Base-by-base conservation (phyloP, 2,113 vertebrate genomes). In the Equus quagga region DNA sequence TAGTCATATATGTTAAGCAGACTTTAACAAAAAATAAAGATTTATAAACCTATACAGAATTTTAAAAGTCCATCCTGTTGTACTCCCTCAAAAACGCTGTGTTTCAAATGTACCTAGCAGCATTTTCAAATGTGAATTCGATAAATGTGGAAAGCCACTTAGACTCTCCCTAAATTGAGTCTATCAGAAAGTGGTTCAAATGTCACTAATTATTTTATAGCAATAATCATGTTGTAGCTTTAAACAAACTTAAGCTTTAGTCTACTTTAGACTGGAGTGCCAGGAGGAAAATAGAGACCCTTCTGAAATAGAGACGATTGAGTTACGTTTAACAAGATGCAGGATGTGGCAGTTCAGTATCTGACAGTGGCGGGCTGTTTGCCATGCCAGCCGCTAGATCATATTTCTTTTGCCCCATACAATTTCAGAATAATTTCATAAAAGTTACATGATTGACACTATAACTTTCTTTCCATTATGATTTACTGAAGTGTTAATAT, bases 241-340 rank as follows among this genome's bases (percentile, higher is more conserved):
- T 97, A 97, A 97, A 98, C 98, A 99, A 98, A 96, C 0, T 6
- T 84, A 83, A 88, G 97, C 97, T 96, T 97, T 67, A 83, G 96
- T 97, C 95, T 97, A 19, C 8, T 97, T 87, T 98, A 97, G 97
- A 91, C 0, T 0, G 41, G 96, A 97, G 97, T 70, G 87, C 86
- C 96, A 65, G 97, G 96, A 98, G 98, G 94, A 98, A 98, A 98
- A 98, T 98, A 97, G 97, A 98, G 98, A 96, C 79, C 91, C 84
- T 96, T 97, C 87, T 94, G 90, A 98, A 97, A 97, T 86, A 91
- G 81, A 83, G 79, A 96, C 49, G 89, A 98, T 97, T 96, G 97
- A 97, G 95, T 99, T 98, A 91, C 96, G 94, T 76, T 95, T 97
- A 97, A 97, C 98, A 98, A 98, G 98, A 94, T 73, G 80, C 97